A percentile compares a stretch with the other conserved stretches of the same genome.
Conservation (phyloP, 2,113 vertebrate species). For the Colaptes auratus region DNA sequence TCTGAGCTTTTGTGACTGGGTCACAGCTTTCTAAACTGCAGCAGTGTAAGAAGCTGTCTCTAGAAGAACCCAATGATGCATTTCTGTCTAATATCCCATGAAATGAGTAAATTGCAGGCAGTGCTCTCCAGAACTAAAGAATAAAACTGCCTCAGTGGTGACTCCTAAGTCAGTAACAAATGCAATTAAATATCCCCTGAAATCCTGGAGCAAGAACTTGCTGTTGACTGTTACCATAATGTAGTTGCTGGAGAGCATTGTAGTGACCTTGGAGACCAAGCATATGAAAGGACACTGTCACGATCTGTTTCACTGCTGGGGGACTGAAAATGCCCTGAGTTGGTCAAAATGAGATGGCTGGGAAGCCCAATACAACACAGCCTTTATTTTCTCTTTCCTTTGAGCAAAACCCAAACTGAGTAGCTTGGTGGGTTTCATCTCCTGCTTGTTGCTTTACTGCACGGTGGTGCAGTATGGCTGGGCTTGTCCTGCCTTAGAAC, state of each 20-base stretch:
- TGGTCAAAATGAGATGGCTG: background rate
- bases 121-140: background rate
- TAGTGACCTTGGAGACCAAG: background rate
- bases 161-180: background rate
- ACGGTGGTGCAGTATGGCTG: background rate
- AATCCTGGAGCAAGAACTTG: background rate
- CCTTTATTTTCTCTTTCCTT: background rate
- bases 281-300: background rate
- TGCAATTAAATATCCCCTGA: background rate
- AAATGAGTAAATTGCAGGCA: background rate
- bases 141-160: background rate
- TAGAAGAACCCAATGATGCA: background rate
- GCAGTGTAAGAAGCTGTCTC: background rate
- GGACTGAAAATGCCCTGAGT: rapidly evolving
- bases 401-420: background rate
- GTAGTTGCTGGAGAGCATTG: background rate
- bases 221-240: background rate
- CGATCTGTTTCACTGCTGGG: background rate
- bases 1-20: background rate
- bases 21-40: background rate
- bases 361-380: background rate
- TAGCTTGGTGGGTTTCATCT: background rate
- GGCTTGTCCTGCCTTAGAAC: background rate
- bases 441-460: rapidly evolving
- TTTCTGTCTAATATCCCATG: background rate